A percentile compares a stretch with the other conserved stretches of the same genome.
Evolutionary conservation across 2,113 vertebrate species (phyloP).

Genomic region (Hoplias malabaricus): DNA sequence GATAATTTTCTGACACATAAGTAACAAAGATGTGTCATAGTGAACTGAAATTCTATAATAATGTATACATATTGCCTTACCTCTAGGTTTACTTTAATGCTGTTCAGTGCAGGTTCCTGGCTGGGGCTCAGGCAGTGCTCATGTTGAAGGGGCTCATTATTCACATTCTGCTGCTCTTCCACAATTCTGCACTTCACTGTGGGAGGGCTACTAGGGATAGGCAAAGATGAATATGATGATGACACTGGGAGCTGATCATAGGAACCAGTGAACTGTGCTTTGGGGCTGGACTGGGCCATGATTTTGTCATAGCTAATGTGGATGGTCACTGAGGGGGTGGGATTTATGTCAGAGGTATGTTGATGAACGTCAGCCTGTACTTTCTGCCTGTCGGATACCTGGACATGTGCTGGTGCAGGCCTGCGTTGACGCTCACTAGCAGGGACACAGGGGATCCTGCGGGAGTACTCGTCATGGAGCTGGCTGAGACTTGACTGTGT

Average conservation of each 20-base stretch:
- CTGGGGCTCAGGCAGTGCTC: background rate
- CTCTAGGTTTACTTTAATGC: constrained; percentile 28
- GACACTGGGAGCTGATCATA: background rate
- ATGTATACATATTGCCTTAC: constrained; percentile 9
- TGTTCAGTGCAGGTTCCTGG: constrained; percentile 3
- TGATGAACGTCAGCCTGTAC: constrained; percentile 17
- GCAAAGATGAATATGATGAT: background rate
- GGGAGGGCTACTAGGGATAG: background rate
- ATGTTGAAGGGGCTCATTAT: background rate
- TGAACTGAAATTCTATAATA: background rate
- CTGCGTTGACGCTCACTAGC: constrained; percentile 73
- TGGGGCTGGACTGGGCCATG: constrained; percentile 24
- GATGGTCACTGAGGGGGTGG: background rate
- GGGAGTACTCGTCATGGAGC: constrained; percentile 92
- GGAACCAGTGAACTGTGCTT: background rate
- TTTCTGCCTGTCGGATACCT: constrained; percentile 29
- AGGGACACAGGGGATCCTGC: constrained; percentile 75
- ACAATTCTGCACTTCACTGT: constrained; percentile 22
- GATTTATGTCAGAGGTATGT: constrained; percentile 48
- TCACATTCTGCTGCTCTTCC: constrained; percentile 33
- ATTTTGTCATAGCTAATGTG: background rate
- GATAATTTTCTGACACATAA: background rate
- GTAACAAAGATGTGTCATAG: background rate
- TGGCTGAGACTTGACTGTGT: constrained; percentile 67
- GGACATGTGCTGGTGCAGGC: constrained; percentile 53